These are phyloP conservation scores for Nycticryphes semicollaris DNA, from an alignment of 2,113 vertebrate genomes.

Conservation along the genomic window DNA sequence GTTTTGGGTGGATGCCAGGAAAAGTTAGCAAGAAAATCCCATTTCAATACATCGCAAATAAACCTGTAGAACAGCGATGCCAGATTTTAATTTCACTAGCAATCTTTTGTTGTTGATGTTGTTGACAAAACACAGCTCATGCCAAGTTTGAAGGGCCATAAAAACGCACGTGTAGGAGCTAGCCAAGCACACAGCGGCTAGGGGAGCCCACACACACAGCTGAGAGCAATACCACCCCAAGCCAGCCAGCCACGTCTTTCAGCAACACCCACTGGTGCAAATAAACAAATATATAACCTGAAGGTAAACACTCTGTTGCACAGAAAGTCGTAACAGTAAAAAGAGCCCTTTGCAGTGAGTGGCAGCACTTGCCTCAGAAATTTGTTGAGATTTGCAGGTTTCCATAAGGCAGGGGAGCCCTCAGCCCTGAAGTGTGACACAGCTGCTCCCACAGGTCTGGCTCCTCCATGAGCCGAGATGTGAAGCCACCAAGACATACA, in stretches of 20 bases:
- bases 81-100: slow-evolving; percentile 19
- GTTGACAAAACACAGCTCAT: background rate
- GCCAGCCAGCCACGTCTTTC: background rate
- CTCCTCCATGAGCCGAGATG: rapidly evolving
- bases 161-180: background rate
- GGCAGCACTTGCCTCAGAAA: background rate
- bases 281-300: background rate
- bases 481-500: rapidly evolving
- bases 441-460: background rate
- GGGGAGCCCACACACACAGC: background rate
- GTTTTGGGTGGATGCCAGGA: background rate
- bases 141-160: slow-evolving; percentile 47
- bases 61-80: background rate
- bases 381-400: background rate
- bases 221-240: background rate
- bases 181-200: background rate
- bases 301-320: background rate
- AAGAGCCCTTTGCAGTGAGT: rapidly evolving
- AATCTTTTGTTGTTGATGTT: background rate
- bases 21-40: slow-evolving; percentile 28
- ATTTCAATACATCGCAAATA: background rate
- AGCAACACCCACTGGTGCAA: background rate
- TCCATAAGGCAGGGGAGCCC: background rate
- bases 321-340: rapidly evolving
- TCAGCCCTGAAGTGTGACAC: background rate